Evolutionary conservation across 2,113 vertebrate species (phyloP).

Genomic region (Excalfactoria chinensis): DNA sequence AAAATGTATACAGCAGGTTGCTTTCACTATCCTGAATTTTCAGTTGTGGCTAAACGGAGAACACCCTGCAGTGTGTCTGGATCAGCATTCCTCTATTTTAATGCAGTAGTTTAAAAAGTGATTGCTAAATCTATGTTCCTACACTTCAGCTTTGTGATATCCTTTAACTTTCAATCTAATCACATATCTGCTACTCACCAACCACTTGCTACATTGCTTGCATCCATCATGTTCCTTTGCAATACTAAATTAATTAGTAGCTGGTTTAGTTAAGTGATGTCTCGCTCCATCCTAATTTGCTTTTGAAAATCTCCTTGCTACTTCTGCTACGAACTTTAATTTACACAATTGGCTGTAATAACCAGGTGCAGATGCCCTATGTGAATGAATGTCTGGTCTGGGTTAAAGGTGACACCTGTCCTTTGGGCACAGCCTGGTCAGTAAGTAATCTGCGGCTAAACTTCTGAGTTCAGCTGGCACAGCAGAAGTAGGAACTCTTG

Average conservation of each 20-base stretch:
- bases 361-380: not conserved
- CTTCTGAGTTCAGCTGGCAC: not conserved
- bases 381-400: not conserved
- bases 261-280: conserved; percentile 6
- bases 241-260: not conserved
- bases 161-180: not conserved
- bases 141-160: not conserved
- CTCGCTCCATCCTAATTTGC: conserved; percentile 9
- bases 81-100: not conserved
- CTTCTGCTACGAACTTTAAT: not conserved
- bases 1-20: not conserved
- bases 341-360: not conserved
- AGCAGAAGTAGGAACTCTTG: conserved; percentile 23
- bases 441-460: not conserved
- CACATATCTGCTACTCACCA: conserved; percentile 3
- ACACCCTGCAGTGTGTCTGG: not conserved
- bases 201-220: not conserved
- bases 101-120: not conserved
- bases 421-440: not conserved
- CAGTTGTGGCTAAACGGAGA: not conserved
- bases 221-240: not conserved
- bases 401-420: not conserved
- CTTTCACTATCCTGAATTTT: not conserved
- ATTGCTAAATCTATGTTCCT: not conserved
- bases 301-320: not conserved